Percentiles rank a stretch among this genome's conserved stretches.
Conservation (phyloP, 2,888 invertebrate genomes). For the Oscheius sp. region DNA sequence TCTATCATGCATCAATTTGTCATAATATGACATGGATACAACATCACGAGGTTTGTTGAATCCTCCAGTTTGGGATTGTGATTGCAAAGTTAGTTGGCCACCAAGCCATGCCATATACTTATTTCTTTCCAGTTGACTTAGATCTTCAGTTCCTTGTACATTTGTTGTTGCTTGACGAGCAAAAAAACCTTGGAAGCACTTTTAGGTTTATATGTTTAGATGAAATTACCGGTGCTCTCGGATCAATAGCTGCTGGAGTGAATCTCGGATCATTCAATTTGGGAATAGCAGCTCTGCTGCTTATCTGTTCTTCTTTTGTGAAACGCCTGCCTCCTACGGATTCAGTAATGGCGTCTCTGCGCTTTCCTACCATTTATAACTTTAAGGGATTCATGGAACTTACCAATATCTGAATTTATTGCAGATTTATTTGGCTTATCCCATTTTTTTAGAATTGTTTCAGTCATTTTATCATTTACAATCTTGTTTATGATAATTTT, state of each 20-base stretch:
- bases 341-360: conserved; percentile 45
- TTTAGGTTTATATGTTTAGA: background rate
- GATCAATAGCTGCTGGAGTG: conserved; percentile 21
- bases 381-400: background rate
- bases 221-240: conserved; percentile 4
- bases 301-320: conserved; percentile 46
- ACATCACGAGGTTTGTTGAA: conserved; percentile 62
- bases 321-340: conserved; percentile 54
- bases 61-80: conserved; percentile 62
- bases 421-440: conserved; percentile 55
- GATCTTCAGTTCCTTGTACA: conserved; percentile 54
- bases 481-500: conserved; percentile 54
- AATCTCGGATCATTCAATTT: conserved; percentile 47
- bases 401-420: conserved; percentile 57
- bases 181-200: conserved; percentile 36
- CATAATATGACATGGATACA: conserved; percentile 57
- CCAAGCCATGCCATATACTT: conserved; percentile 64
- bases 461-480: conserved; percentile 57
- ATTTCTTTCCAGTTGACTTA: conserved; percentile 61
- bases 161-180: conserved; percentile 53
- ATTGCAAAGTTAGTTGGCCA: conserved; percentile 61
- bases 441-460: conserved; percentile 54
- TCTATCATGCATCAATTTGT: conserved; percentile 40
- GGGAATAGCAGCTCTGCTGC: conserved; percentile 55
- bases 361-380: conserved; percentile 39